phyloP scores from a whole-genome alignment of 1,140 invertebrate species.

The Achatina immaculata region DNA sequence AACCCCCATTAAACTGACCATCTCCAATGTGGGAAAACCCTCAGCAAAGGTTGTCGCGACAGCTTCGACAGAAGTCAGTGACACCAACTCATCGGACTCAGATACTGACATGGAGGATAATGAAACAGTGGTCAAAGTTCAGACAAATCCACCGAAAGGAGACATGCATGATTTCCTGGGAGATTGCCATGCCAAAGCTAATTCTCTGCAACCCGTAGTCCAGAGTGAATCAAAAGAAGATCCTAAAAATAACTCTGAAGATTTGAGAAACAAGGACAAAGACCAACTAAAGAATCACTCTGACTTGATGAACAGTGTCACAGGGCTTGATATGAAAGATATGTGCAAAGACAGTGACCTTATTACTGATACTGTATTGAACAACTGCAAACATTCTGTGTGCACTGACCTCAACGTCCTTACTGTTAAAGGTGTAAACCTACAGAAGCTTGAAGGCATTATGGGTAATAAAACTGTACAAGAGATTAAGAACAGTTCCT shows the following conservation, averaged over 20 bases:
- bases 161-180: background rate
- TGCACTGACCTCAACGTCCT: too few species aligned
- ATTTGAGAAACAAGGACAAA: background rate
- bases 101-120: constrained; percentile 12
- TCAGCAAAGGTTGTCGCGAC: constrained; percentile 15
- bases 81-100: constrained; percentile 17
- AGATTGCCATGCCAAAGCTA: background rate
- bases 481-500: too few species aligned
- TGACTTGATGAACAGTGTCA: background rate
- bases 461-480: too few species aligned
- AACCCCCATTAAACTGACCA: constrained; percentile 29
- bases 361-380: background rate
- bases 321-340: background rate
- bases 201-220: background rate
- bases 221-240: background rate
- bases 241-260: background rate
- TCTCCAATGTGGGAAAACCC: constrained; percentile 26
- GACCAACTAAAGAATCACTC: background rate
- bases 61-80: background rate
- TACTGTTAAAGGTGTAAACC: too few species aligned
- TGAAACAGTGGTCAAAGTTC: background rate
- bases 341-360: background rate
- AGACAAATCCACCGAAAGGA: background rate
- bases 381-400: too few species aligned
- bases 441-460: too few species aligned